Conservation (phyloP, 2,113 vertebrate species). For the Galbula dea region DNA sequence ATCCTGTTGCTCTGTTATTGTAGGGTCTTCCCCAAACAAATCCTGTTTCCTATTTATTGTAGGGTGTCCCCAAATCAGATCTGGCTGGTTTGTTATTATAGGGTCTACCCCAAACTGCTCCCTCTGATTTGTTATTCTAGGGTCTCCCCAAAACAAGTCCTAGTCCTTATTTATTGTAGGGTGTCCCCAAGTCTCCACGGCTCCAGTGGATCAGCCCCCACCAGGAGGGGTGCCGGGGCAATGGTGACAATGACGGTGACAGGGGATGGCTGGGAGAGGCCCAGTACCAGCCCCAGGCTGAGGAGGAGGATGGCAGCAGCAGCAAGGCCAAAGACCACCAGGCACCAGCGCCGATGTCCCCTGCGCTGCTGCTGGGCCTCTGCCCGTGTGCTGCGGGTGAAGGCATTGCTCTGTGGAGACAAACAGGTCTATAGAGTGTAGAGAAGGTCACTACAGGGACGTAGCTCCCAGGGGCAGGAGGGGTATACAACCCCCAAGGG, state of each 20-base stretch:
- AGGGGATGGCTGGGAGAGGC: not conserved
- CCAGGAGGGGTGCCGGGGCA: not conserved
- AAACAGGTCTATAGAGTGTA: too few species aligned
- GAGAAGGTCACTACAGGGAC: not conserved
- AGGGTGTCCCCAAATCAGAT: not conserved
- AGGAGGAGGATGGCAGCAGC: not conserved
- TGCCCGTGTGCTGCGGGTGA: not conserved
- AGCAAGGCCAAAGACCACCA: not conserved
- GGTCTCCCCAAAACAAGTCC: not conserved
- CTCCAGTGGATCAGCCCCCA: not conserved
- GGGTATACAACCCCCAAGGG: too few species aligned
- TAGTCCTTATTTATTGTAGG: accelerated
- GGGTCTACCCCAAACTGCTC: too few species aligned
- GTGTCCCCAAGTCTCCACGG: too few species aligned
- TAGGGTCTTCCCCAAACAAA: too few species aligned
- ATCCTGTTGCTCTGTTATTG: not conserved
- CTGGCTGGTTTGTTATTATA: not conserved
- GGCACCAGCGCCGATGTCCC: not conserved
- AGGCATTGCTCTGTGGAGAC: not conserved
- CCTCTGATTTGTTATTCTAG: not conserved
- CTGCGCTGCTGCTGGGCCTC: not conserved
- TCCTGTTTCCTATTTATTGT: not conserved
- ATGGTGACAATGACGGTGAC: not conserved
- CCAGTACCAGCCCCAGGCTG: not conserved
- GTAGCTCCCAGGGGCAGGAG: not conserved